phyloP scores from a whole-genome alignment of 2,797 vertebrate species.

The Picus viridis region DNA sequence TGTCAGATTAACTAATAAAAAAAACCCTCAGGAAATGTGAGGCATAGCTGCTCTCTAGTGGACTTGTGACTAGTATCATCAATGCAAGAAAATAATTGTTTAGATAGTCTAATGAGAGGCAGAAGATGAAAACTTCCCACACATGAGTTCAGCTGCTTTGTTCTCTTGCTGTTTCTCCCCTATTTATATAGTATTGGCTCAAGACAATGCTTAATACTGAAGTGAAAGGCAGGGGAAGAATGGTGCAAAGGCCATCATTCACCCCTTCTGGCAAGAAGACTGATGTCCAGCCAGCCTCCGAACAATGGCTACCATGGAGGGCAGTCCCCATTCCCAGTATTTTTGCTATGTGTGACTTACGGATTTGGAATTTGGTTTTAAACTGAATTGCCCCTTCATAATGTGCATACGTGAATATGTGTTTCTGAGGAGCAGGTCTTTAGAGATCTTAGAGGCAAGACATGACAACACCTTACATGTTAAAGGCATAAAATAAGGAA shows the following conservation, averaged over 20 bases:
- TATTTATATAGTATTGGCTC: background rate
- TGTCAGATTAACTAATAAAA: constrained; percentile 60
- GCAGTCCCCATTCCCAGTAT: too few relatives aligned
- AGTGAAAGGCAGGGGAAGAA: too few relatives aligned
- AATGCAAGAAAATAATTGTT: background rate
- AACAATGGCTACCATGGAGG: too few relatives aligned
- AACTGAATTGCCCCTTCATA: background rate
- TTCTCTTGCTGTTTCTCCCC: background rate
- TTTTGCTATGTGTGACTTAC: background rate
- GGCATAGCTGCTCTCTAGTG: constrained; percentile 57
- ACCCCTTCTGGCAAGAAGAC: too few relatives aligned
- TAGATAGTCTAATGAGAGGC: background rate
- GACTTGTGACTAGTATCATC: background rate
- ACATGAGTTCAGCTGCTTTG: background rate
- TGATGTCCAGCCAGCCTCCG: too few relatives aligned
- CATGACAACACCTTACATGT: too few relatives aligned
- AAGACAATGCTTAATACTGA: too few relatives aligned
- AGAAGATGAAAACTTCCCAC: background rate
- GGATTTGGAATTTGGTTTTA: background rate
- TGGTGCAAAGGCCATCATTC: too few relatives aligned
- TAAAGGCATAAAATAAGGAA: background rate
- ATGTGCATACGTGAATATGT: fast-evolving
- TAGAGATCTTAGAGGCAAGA: background rate
- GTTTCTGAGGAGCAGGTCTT: background rate
- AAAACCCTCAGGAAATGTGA: constrained; percentile 43